Percentiles rank a stretch among this genome's conserved stretches.
Evolutionary conservation across 2,113 vertebrate species (phyloP).

Genomic region (Actenoides hombroni): DNA sequence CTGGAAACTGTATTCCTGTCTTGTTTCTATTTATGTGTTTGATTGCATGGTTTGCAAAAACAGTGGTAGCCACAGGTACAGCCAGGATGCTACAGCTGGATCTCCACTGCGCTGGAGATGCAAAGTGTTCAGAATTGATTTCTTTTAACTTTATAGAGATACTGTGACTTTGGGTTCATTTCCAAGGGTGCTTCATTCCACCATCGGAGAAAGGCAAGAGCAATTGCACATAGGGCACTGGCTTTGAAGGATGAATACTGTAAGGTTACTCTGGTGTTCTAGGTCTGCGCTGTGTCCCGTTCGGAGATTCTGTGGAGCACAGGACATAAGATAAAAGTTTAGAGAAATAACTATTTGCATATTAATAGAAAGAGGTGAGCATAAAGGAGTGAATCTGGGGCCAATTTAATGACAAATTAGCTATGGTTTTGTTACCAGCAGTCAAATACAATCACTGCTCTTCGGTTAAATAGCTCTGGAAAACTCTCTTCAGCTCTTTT

Average conservation of each 20-base stretch:
- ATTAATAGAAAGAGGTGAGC: not conserved
- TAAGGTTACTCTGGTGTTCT: not conserved
- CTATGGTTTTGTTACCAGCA: not conserved
- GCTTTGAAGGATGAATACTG: not conserved
- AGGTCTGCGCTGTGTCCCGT: not conserved
- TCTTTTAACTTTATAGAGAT: not conserved
- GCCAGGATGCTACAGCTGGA: not conserved
- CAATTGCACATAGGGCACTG: not conserved
- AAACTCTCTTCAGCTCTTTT: not conserved
- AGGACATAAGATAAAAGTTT: not conserved
- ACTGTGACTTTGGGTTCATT: not conserved
- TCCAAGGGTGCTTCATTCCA: not conserved
- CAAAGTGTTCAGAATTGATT: not conserved
- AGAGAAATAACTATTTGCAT: not conserved
- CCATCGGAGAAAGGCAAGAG: not conserved
- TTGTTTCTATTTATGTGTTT: not conserved
- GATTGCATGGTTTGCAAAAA: not conserved
- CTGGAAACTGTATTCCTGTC: not conserved
- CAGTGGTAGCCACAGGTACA: not conserved
- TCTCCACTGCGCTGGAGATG: not conserved
- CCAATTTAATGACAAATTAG: not conserved
- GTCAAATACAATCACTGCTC: not conserved
- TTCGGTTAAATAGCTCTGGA: not conserved
- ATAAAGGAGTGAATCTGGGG: not conserved
- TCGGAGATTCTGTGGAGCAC: not conserved